Evolutionary conservation across 1,140 invertebrate genomes (phyloP).

Genomic region (Drosophila sucinea): DNA sequence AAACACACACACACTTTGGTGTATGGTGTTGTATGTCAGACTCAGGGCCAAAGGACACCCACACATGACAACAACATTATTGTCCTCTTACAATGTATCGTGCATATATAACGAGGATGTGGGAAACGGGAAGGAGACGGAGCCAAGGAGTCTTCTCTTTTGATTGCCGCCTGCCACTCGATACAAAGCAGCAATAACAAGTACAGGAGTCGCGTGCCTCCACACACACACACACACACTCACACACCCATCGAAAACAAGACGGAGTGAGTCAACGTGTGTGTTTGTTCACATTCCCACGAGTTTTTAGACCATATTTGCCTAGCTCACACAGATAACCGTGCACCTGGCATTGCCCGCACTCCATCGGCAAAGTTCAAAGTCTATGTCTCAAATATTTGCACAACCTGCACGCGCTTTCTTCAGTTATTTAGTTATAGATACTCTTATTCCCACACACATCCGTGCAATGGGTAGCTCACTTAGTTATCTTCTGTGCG

Average conservation of each 20-base stretch:
- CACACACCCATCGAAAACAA: too few species aligned
- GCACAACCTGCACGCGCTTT: conserved; percentile 4
- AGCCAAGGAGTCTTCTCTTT: conserved; percentile 4
- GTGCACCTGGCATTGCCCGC: neutral
- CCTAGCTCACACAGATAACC: neutral
- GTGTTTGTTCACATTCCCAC: conserved; percentile 3
- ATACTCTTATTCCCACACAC: neutral
- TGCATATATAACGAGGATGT: conserved; percentile 8
- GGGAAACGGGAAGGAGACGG: neutral
- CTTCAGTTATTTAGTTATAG: conserved; percentile 14
- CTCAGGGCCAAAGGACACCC: conserved; percentile 3
- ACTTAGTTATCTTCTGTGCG: conserved; percentile 4
- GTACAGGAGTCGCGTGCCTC: conserved; percentile 3
- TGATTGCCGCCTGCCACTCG: conserved; percentile 10
- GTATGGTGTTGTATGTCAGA: conserved; percentile 7
- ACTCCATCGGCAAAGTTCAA: neutral
- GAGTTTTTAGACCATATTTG: conserved; percentile 11
- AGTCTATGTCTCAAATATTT: conserved; percentile 7
- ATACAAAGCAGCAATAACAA: conserved; percentile 3
- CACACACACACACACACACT: neutral
- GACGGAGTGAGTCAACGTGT: neutral
- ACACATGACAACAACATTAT: conserved; percentile 46
- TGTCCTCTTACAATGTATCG: conserved; percentile 50
- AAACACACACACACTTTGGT: conserved; percentile 6
- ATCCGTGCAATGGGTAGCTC: neutral